phyloP scores from a whole-genome alignment of 2,113 vertebrate species.

The Pollimyrus isidori region DNA sequence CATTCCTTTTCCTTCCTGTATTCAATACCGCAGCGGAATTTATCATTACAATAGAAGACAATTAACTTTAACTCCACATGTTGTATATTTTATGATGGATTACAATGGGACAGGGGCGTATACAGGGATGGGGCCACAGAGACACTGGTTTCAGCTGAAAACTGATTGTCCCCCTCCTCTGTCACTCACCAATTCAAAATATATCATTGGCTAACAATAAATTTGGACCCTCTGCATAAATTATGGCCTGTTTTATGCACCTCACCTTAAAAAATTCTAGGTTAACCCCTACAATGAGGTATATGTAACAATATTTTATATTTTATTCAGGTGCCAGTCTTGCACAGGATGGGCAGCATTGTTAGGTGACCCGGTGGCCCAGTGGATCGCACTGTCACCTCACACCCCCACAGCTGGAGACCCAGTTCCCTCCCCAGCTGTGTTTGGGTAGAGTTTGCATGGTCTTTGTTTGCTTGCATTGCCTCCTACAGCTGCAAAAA shows the following conservation, averaged over 20 bases:
- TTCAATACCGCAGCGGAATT: background rate
- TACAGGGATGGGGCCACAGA: background rate
- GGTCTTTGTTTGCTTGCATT: background rate
- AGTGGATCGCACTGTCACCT: background rate
- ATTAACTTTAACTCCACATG: background rate
- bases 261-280: background rate
- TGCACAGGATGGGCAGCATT: background rate
- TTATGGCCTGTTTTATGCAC: background rate
- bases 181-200: background rate
- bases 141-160: background rate
- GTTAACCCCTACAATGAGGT: background rate
- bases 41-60: background rate
- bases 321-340: background rate
- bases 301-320: background rate
- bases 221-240: background rate
- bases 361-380: background rate
- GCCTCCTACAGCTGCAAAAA: background rate
- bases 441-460: background rate
- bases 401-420: background rate
- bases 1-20: background rate
- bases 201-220: background rate
- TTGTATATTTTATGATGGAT: background rate
- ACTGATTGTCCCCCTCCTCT: background rate
- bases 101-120: background rate
- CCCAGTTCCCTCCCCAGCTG: background rate